phyloP scores from a whole-genome alignment of 2,888 invertebrate genomes.

The Acanthosepion esculentum region DNA sequence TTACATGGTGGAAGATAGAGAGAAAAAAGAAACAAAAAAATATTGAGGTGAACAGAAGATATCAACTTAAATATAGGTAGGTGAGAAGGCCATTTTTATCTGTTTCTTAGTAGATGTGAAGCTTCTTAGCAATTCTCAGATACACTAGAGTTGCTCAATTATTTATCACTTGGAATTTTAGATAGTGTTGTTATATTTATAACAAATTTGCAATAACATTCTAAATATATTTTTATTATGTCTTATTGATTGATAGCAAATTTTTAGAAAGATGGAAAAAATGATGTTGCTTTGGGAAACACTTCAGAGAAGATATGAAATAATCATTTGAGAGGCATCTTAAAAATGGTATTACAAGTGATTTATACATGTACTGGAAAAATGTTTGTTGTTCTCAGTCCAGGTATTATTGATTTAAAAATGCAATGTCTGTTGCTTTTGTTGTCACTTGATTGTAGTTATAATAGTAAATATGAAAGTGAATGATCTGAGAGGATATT shows the following conservation, averaged over 20 bases:
- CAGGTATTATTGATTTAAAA: no score
- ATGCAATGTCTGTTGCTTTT: no score
- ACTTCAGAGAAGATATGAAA: no score
- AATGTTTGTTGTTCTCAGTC: no score
- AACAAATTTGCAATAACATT: no score
- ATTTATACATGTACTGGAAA: no score
- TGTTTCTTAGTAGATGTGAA: not conserved
- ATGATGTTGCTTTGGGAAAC: not conserved
- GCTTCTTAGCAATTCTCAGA: not conserved
- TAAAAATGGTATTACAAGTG: no score
- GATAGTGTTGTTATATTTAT: not conserved
- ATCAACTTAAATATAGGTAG: not conserved
- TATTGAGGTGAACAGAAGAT: not conserved
- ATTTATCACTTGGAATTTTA: not conserved
- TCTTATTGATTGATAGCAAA: not conserved
- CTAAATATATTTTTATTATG: not conserved
- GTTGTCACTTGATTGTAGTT: no score
- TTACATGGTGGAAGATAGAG: not conserved
- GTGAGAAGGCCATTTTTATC: not conserved
- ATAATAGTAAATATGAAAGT: no score
- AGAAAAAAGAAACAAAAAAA: not conserved
- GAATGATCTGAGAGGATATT: no score
- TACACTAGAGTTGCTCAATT: not conserved
- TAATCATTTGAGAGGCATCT: no score
- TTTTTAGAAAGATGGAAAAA: not conserved